Conservation (phyloP, 2,113 vertebrate species). For the Andinoacara biseriatus region DNA sequence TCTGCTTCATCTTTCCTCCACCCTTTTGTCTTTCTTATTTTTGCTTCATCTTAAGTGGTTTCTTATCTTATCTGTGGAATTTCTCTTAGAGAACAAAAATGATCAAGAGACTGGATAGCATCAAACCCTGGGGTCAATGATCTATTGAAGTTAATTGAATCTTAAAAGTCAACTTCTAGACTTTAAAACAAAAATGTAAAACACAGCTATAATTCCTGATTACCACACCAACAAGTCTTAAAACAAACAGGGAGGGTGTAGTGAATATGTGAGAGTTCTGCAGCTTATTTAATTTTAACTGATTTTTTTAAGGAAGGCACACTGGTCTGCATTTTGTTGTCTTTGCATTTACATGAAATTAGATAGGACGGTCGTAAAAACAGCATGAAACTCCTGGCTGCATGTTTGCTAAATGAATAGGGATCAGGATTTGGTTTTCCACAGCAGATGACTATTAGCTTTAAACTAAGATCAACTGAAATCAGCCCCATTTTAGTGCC, state of each 20-base stretch:
- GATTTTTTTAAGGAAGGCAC: not conserved
- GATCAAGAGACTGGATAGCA: not conserved
- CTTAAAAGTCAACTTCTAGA: not conserved
- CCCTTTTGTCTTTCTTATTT: slow-evolving; percentile 22
- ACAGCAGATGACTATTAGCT: not conserved
- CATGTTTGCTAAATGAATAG: not conserved
- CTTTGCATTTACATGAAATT: not conserved
- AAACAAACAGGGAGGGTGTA: no score
- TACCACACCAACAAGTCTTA: not conserved
- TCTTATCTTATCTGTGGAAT: slow-evolving; percentile 72
- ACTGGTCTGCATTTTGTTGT: not conserved
- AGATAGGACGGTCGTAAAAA: not conserved
- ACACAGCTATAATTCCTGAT: not conserved
- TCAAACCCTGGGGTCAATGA: not conserved
- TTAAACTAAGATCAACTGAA: not conserved
- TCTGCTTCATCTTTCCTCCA: not conserved
- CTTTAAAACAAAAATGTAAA: not conserved
- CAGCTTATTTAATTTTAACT: not conserved
- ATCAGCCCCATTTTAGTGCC: not conserved
- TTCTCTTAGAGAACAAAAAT: slow-evolving; percentile 29
- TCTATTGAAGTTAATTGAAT: not conserved
- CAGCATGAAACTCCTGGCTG: fast-evolving
- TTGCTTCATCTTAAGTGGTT: slow-evolving; percentile 30
- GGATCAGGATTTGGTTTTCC: not conserved
- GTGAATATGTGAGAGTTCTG: not conserved